Base-by-base conservation (phyloP, 1,140 invertebrate genomes). In the Diabrotica undecimpunctata region DNA sequence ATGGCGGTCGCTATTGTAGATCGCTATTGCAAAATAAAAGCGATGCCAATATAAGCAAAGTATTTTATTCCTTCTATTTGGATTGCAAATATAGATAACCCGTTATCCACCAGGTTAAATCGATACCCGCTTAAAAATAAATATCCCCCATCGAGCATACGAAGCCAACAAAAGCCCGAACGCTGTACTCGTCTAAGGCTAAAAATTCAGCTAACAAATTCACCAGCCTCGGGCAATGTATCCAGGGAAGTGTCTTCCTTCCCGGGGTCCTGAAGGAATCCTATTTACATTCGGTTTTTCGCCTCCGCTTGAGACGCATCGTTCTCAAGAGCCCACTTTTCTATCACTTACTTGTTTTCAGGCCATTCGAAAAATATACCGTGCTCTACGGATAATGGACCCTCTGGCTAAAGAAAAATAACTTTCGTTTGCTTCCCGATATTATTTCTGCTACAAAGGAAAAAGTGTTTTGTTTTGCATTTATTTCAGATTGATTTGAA, bases 311-410 rank as follows among this genome's bases (percentile, higher is more conserved):
- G 57, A 67, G 64, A 72, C 66, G 61, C 64, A 72, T 66, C 57
- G 68, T 67, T 65, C 70, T 70, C 70, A 14, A 65, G 70, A 63
- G 70, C 61, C 68, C 70, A 72, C 70, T 72, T 68, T 64, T 54
- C 54, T 72, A 70, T 72, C 70, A 72, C 70, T 72, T 72, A 72
- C 68, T 72, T 72, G 70, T 72, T 72, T 72, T 66, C 70, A 66
- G 66, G 66, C 62, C 70, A 68, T 70, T 72, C 66, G 11, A 67
- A 67, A 70, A 70, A 70, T 67, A 72, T 72, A 70, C 65, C 51
- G 66, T 54, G 66, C 57, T 61, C 59, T 63, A 62, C 52, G 59
- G 63, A 68, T 72, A 72, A 72, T 67, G 61, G 68, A 68, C 60
- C 66, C 61, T 52, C 54, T 66, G 46, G 53, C 56, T 46, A 39